Percentiles rank a stretch among this genome's conserved stretches.
phyloP scores from a whole-genome alignment of 2,113 vertebrate species.

The Ceuthmochares aereus region DNA sequence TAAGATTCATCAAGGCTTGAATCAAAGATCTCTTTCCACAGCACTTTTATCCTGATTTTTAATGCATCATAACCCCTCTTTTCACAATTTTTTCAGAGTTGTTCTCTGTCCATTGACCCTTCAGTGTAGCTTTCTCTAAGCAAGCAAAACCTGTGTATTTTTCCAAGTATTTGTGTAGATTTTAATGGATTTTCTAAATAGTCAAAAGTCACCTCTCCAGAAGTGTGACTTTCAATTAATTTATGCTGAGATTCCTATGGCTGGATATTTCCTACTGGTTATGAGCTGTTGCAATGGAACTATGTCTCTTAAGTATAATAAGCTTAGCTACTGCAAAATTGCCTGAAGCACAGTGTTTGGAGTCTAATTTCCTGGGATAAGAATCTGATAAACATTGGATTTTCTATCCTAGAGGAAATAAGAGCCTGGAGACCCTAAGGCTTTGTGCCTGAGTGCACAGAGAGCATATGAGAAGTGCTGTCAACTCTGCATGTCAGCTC shows the following conservation, averaged over 20 bases:
- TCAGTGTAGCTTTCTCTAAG: fast-evolving
- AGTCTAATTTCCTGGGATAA: neutral
- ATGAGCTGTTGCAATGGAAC: neutral
- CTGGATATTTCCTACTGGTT: neutral
- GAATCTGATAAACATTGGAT: neutral
- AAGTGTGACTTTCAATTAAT: neutral
- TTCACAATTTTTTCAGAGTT: neutral
- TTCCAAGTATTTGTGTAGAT: neutral
- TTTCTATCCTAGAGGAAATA: neutral
- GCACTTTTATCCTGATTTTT: neutral
- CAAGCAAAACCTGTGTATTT: neutral
- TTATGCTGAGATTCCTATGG: neutral
- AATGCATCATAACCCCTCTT: neutral
- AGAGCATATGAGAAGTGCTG: neutral
- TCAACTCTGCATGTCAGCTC: neutral
- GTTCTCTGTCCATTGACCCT: neutral
- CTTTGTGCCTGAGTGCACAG: neutral
- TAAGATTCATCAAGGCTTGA: neutral
- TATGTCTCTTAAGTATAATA: neutral
- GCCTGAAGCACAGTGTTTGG: neutral
- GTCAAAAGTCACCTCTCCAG: neutral
- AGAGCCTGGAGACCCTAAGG: neutral
- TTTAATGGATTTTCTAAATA: neutral
- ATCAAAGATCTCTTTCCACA: neutral
- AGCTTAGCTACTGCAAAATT: neutral